A percentile compares a stretch with the other conserved stretches of the same genome.
Conservation (phyloP, 2,888 invertebrate genomes). For the Chymomyza procnemis region DNA sequence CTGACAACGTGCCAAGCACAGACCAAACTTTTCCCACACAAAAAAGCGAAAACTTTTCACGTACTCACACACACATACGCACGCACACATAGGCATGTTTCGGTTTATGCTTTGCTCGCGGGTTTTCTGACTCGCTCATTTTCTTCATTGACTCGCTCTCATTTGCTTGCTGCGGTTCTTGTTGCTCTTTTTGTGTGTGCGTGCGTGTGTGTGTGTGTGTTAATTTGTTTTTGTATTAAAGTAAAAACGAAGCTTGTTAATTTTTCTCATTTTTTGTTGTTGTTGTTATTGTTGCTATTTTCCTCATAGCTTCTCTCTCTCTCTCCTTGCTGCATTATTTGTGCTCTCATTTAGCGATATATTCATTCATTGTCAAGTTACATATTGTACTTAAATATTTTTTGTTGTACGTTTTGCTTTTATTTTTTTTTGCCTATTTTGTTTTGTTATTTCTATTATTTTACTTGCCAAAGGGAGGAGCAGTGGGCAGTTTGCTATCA, state of each 20-base stretch:
- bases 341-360: neutral
- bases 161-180: slow-evolving; percentile 9
- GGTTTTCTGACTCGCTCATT: slow-evolving; percentile 10
- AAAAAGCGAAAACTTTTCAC: slow-evolving; percentile 8
- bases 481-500: slow-evolving; percentile 21
- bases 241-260: slow-evolving; percentile 37
- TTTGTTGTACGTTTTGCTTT: slow-evolving; percentile 1
- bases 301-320: neutral
- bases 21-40: neutral
- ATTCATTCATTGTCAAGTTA: slow-evolving; percentile 45
- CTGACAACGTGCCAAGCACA: slow-evolving; percentile 43
- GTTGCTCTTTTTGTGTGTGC: slow-evolving; percentile 29
- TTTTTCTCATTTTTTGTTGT: slow-evolving; percentile 31
- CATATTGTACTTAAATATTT: slow-evolving; percentile 2
- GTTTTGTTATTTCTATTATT: neutral
- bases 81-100: no score
- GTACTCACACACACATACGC: slow-evolving; percentile 6
- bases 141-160: neutral
- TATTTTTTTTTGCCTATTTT: slow-evolving; percentile 2
- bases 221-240: slow-evolving; percentile 2
- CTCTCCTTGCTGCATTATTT: neutral
- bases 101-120: neutral
- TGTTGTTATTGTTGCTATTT: neutral
- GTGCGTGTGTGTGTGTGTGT: slow-evolving; percentile 27
- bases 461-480: neutral